A percentile compares a stretch with the other conserved stretches of the same genome.
Evolutionary conservation across 2,797 vertebrate genomes (phyloP).

Genomic region (Aplochiton taeniatus): DNA sequence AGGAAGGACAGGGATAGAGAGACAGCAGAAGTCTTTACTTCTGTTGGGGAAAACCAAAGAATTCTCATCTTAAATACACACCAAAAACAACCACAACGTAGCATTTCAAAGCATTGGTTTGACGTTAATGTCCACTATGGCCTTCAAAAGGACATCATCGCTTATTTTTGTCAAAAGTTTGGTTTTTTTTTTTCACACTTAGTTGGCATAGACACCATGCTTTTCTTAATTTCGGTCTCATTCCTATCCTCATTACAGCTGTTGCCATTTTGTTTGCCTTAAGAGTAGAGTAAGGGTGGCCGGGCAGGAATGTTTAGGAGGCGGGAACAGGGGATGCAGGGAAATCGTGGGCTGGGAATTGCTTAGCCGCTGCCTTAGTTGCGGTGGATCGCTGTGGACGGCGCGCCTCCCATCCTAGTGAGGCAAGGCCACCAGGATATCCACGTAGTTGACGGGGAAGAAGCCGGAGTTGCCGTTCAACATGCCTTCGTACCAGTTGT

Average conservation of each 20-base stretch:
- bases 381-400: neutral
- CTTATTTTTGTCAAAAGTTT: constrained; percentile 41
- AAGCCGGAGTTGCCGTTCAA: constrained; percentile 95
- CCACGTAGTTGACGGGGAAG: constrained; percentile 98
- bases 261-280: constrained; percentile 42
- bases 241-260: constrained; percentile 31
- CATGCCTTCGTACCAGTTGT: constrained; percentile 99
- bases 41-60: no score
- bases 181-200: constrained; percentile 34
- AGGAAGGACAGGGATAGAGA: constrained; percentile 42
- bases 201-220: constrained; percentile 28
- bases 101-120: constrained; percentile 16
- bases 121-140: constrained; percentile 19
- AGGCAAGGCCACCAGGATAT: constrained; percentile 94
- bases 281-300: constrained; percentile 35
- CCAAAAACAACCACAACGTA: constrained; percentile 7
- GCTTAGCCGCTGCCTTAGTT: constrained; percentile 12
- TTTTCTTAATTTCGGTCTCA: constrained; percentile 29
- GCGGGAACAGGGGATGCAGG: constrained; percentile 16
- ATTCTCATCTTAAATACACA: neutral
- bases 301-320: constrained; percentile 58
- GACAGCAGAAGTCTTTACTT: constrained; percentile 26
- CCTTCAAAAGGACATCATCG: constrained; percentile 29
- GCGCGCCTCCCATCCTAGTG: constrained; percentile 76
- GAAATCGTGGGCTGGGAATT: constrained; percentile 36